Conservation (phyloP, 1,140 invertebrate genomes). For the Drosophila mojavensis region DNA sequence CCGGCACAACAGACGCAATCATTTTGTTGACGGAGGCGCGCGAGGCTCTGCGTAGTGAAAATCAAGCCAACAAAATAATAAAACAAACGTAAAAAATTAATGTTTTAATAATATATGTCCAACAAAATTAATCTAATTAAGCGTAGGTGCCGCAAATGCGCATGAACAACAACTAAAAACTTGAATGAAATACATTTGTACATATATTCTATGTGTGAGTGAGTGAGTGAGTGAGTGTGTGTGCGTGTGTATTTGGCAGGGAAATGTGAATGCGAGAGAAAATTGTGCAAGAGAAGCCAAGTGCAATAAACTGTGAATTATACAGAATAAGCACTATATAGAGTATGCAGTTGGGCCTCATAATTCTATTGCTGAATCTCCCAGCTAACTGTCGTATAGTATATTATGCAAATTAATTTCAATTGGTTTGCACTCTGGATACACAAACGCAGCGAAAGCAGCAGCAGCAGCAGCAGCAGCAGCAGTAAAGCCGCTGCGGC, state of each 20-base stretch:
- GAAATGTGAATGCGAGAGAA: conserved; percentile 27
- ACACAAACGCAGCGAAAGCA: conserved; percentile 41
- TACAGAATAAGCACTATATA: conserved; percentile 62
- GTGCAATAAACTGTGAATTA: conserved; percentile 82
- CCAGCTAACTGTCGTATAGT: conserved; percentile 48
- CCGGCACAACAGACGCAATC: conserved; percentile 83
- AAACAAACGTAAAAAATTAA: background rate
- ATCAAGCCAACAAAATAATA: conserved; percentile 36
- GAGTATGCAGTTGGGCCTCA: conserved; percentile 47
- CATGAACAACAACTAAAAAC: conserved; percentile 14
- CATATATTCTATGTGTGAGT: background rate
- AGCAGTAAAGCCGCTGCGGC: conserved; percentile 28
- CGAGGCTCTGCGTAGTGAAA: conserved; percentile 47
- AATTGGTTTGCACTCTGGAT: conserved; percentile 80
- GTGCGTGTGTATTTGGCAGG: conserved; percentile 20
- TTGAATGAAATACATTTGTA: conserved; percentile 7
- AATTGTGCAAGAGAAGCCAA: conserved; percentile 75
- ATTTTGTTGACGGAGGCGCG: conserved; percentile 65
- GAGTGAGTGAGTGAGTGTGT: background rate
- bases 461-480: conserved; percentile 46
- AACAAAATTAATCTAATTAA: conserved; percentile 36
- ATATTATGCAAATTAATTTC: conserved; percentile 82
- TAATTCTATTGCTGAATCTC: conserved; percentile 72
- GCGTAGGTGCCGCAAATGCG: conserved; percentile 2
- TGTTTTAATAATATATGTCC: conserved; percentile 12